Evolutionary conservation across 2,888 invertebrate genomes (phyloP).

Genomic region (Limnephilus marmoratus): DNA sequence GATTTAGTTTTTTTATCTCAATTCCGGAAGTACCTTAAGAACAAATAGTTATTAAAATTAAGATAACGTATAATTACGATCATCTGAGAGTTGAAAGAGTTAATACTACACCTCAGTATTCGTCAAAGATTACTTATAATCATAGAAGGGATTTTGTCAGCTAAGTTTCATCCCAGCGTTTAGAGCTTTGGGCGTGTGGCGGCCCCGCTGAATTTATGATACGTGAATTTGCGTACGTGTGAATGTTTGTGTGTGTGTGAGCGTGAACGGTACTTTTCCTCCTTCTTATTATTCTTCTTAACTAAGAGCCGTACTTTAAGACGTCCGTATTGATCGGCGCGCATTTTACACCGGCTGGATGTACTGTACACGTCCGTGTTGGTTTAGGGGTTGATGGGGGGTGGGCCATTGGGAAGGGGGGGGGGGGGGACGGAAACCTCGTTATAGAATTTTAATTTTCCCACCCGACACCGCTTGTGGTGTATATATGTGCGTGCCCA

Average conservation of each 20-base stretch:
- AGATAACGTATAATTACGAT: too few relatives aligned
- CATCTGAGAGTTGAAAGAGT: too few relatives aligned
- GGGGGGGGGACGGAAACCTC: constrained; percentile 62
- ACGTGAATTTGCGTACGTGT: constrained; percentile 67
- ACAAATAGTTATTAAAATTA: too few relatives aligned
- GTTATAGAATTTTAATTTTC: constrained; percentile 66
- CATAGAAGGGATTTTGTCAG: neutral
- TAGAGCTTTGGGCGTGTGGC: neutral
- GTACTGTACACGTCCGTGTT: constrained; percentile 62
- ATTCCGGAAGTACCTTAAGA: too few relatives aligned
- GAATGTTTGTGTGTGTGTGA: constrained; percentile 66
- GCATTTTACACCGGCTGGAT: constrained; percentile 65
- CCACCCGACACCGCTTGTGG: constrained; percentile 60
- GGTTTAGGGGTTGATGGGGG: constrained; percentile 60
- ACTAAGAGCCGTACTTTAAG: constrained; percentile 67
- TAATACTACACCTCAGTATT: too few relatives aligned
- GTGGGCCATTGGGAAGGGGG: constrained; percentile 49
- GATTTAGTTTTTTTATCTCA: too few relatives aligned
- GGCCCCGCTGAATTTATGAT: constrained; percentile 65
- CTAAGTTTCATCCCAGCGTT: neutral
- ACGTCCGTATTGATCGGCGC: constrained; percentile 67
- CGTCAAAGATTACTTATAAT: neutral
- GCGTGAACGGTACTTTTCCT: constrained; percentile 65
- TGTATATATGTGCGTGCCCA: constrained; percentile 57
- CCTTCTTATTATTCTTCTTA: constrained; percentile 67